Evolutionary conservation across 2,113 vertebrate species (phyloP), one percentile per base, ranked within the genome.

Genomic region (Lepidothrix coronata): DNA sequence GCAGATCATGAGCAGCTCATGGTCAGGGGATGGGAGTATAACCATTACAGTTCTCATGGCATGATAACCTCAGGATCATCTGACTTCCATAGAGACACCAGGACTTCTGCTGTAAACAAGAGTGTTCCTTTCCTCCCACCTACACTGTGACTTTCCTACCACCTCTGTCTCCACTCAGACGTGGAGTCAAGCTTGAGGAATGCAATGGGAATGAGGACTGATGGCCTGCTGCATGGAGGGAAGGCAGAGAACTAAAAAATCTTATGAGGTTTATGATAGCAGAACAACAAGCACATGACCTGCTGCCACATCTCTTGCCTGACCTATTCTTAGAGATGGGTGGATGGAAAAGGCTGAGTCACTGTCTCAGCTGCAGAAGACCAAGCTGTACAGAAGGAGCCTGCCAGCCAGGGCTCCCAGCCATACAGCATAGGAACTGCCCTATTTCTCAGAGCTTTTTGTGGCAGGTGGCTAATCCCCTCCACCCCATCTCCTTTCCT

Each of bases 311-410:
- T 94, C 79, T 95, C 89, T 75, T 91, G 66, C 54, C 65, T 94
- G 58, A 80, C 91, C 70, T 96, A 90, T 94, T 96, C 95, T 96
- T 95, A 94, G 96, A 63, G 83, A 96, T 30, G 92, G 93, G 76
- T 93, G 95, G 82, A 94, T 84, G 92, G 88, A 91, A 95, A 94
- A 95, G 90, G 93, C 95, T 96, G 95, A 97, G 83, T 96, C 95
- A 97, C 88, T 3, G 49, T 79, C 93, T 96, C 93, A 93, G 95
- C 93, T 94, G 91, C 91, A 95, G 80, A 88, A 91, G 91, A 92
- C 93, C 88, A 93, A 79, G 85, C 46, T 73, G 93, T 77, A 70
- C 85, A 94, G 92, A 85, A 86, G 94, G 6, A 91, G 48, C 54
- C 57, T 91, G 88, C 88, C 93, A 97, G 70, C 63, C 48, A 96